Evolutionary conservation across 1,140 invertebrate genomes (phyloP), one percentile per base, ranked within the genome.

Genomic region (Acromyrmex charruanus): DNA sequence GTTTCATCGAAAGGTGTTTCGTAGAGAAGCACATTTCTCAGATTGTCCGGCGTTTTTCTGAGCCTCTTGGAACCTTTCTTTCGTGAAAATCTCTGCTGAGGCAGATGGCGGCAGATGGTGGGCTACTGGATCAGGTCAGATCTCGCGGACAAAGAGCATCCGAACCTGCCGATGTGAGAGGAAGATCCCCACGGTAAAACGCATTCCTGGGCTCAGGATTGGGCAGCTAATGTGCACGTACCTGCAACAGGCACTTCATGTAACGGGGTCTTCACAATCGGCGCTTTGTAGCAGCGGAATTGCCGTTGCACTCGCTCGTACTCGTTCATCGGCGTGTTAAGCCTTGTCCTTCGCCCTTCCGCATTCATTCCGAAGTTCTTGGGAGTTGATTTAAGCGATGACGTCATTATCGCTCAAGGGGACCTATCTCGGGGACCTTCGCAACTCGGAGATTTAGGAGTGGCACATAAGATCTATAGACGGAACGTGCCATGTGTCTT

Each of bases 51-150:
- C 25, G 25, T 84, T 71, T 74, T 61, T 51, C 55, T 82, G 66
- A 18, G 0, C 5, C 72, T 63, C 55, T 28, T 16, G 55, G 16
- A 71, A 53, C 31, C 66, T 69, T 51, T 77, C 71, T 85, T 77
- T 77, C 66, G 55, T 71, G 81, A 59, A 69, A 85, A 77, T 84
- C 86, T 59, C 49, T 55, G 72, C 28, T 9, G 49, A 59, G 53
- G 58, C 77, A 77, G 87, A 88, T 86, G 81, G 49, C 61, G 53
- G 80, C 59, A 51, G 88, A 71, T 80, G 61, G 86, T 65, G 25
- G 53, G 16, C 85, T 80, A 69, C 59, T 71, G 28, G 58, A 87
- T 68, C 88, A 88, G 88, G 81, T 86, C 59, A 80, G 66, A 88
- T 69, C 81, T 75, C 61, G 25, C 35, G 75, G 59, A 88, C 80